Evolutionary conservation across 2,797 vertebrate genomes (phyloP).

Genomic region (Mycteria americana): DNA sequence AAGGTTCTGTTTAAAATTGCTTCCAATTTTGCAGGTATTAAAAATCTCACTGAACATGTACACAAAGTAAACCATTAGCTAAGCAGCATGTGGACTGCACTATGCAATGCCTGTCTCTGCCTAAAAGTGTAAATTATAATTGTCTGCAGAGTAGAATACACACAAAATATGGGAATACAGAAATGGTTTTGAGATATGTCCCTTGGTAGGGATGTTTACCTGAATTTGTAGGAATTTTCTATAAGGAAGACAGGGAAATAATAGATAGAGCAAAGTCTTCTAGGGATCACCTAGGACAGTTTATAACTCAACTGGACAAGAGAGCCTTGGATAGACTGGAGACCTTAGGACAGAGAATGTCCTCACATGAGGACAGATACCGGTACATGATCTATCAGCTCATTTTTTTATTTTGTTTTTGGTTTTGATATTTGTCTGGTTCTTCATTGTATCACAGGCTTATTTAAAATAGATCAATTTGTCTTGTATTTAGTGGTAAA

Average conservation of each 20-base stretch:
- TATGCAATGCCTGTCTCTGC: background rate
- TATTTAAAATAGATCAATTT: background rate
- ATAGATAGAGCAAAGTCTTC: background rate
- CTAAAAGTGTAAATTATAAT: background rate
- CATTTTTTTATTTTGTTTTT: background rate
- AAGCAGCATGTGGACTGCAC: background rate
- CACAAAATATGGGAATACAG: background rate
- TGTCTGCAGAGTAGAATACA: background rate
- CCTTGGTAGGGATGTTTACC: background rate
- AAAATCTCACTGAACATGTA: background rate
- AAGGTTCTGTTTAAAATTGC: background rate
- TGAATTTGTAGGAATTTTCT: background rate
- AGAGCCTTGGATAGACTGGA: background rate
- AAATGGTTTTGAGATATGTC: background rate
- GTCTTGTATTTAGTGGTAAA: background rate
- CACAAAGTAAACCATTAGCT: background rate
- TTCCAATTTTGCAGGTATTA: background rate
- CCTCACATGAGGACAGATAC: background rate
- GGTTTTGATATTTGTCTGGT: background rate
- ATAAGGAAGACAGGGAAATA: background rate
- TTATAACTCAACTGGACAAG: background rate
- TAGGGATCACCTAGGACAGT: background rate
- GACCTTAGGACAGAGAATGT: background rate
- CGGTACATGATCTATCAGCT: background rate
- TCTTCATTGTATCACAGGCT: rapidly evolving